Conservation (phyloP, 2,113 vertebrate genomes). For the Tapirus terrestris region DNA sequence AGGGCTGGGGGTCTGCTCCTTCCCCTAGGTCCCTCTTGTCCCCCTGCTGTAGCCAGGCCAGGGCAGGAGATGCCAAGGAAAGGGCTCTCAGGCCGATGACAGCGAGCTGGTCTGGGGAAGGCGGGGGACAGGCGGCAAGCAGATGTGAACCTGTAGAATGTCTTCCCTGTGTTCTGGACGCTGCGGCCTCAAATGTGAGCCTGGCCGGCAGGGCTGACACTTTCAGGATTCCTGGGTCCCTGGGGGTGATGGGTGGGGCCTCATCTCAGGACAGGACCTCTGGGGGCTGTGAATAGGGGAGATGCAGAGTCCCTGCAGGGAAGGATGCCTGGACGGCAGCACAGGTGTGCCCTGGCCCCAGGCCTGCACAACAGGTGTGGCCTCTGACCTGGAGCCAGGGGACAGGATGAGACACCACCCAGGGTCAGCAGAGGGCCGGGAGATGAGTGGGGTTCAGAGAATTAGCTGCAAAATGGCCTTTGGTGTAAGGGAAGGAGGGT, state of each 20-base stretch:
- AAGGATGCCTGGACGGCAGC: background rate
- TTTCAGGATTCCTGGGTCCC: background rate
- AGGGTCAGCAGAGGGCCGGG: background rate
- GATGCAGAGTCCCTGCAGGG: background rate
- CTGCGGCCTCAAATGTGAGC: background rate
- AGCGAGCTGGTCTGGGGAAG: background rate
- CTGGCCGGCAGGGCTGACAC: background rate
- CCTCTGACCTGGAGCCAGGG: background rate
- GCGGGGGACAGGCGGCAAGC: fast-evolving
- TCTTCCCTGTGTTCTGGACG: background rate
- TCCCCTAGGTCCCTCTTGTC: too few species aligned
- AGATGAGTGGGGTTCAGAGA: background rate
- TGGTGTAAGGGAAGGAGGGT: background rate
- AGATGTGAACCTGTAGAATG: background rate
- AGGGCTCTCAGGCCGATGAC: background rate
- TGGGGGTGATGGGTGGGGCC: fast-evolving
- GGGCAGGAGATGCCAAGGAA: background rate
- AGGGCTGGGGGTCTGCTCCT: too few species aligned
- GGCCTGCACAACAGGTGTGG: background rate
- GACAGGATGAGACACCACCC: background rate
- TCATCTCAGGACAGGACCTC: background rate
- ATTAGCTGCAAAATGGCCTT: background rate
- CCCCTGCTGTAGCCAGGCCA: background rate
- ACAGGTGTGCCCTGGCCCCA: background rate
- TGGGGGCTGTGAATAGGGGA: background rate